Conservation (phyloP, 30 jellyfish, hydroid and myxozoan species). For the Aurelia coerulea region DNA sequence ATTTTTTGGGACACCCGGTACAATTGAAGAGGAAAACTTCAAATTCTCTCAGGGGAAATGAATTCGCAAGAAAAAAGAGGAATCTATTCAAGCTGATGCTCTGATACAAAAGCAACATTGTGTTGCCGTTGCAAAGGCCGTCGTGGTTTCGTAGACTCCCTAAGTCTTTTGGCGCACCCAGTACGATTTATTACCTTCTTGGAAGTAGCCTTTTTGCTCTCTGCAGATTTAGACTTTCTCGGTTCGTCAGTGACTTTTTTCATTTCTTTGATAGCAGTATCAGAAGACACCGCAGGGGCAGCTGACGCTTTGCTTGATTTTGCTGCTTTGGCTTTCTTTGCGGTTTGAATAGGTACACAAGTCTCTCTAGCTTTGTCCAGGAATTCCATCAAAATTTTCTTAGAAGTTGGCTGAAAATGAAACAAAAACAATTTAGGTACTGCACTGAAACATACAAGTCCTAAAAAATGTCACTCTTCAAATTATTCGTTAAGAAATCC, state of each 20-base stretch:
- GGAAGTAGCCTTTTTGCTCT: constrained; percentile 33
- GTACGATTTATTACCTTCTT: constrained; percentile 14
- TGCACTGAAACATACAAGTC: too few species aligned
- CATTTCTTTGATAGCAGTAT: constrained; percentile 13
- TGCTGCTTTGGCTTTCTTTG: constrained; percentile 47
- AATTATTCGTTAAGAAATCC: too few species aligned
- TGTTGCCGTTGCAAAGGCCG: too few species aligned
- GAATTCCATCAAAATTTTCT: constrained; percentile 59
- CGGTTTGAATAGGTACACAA: constrained; percentile 86
- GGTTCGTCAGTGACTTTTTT: constrained; percentile 36
- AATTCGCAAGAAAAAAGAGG: too few species aligned
- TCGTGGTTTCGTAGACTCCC: too few species aligned
- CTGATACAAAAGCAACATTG: too few species aligned
- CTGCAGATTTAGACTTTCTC: constrained; percentile 41
- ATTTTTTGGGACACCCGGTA: too few species aligned
- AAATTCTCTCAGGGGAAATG: too few species aligned
- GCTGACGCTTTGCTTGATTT: constrained; percentile 22
- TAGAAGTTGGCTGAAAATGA: constrained; percentile 78
- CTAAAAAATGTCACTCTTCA: too few species aligned
- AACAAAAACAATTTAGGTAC: neutral
- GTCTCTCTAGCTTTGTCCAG: constrained; percentile 89
- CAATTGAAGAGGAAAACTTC: too few species aligned
- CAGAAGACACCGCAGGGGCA: constrained; percentile 30
- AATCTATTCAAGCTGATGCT: too few species aligned
- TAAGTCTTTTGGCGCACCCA: too few species aligned